Base-by-base conservation (phyloP, 2,797 vertebrate genomes). In the Hozukius guyotensis region DNA sequence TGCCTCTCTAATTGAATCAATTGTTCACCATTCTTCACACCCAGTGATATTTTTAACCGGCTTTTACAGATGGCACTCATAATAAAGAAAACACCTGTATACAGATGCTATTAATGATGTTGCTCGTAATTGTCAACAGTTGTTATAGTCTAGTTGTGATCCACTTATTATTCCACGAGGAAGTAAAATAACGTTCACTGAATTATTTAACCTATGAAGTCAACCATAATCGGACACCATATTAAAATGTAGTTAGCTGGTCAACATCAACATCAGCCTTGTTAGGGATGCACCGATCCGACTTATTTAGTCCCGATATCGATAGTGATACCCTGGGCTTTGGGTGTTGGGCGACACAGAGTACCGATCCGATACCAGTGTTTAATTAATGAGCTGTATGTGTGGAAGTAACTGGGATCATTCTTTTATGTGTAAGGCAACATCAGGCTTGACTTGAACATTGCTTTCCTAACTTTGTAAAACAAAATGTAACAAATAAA, bases 1-100 rank as follows among this genome's bases (percentile, higher is more conserved):
- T 20, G 13, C 4, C n/a, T 53, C n/a, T n/a, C 8, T 73, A 46
- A 82, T 63, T 82, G 2, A 86, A 81, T 78, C 53, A 52, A 6
- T 72, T 68, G n/a, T 70, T 46, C 52, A 65, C 11, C 5, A 8
- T 24, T 42, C 4, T 36, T 49, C 24, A 55, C 25, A 42, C 2
- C 18, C 59, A 8, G 24, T 65, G 20, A 13, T 52, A 32, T 29
- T 53, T 38, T 38, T 63, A 73, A 36, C 13, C n/a, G 8, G 1
- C 5, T 53, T 74, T 66, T 81, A 55, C 18, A 42, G 8, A 55
- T 25, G 1, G 1, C n/a, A 25, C 6, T 76, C 3, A 56, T 4
- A 32, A 72, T 5, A 20, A n/a, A 36, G 36, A 79, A 55, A 20
- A 22, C 25, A 34, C 6, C 29, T 0, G 29, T 24, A 14, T 42